Conservation (phyloP, 2,888 invertebrate genomes). For the Galeopsomyia nigrocyanea region DNA sequence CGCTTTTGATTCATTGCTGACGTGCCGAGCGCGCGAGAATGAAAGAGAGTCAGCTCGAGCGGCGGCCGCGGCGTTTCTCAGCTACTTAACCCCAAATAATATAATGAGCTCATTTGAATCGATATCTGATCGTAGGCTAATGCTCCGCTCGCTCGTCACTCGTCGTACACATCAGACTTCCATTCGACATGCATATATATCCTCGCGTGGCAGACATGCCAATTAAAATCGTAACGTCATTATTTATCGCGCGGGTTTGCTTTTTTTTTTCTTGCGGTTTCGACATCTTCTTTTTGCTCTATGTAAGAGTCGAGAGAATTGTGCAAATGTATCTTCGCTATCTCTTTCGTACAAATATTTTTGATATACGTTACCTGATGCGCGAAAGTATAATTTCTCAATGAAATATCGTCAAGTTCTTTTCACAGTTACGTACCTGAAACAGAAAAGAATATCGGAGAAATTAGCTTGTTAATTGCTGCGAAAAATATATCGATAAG, state of each 20-base stretch:
- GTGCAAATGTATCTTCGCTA: too few species aligned
- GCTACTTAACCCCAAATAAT: constrained; percentile 58
- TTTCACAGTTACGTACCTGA: constrained; percentile 49
- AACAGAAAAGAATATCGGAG: constrained; percentile 46
- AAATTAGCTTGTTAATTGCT: not conserved
- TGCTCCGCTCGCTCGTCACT: constrained; percentile 57
- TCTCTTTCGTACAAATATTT: too few species aligned
- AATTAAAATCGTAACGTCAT: constrained; percentile 61
- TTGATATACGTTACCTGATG: too few species aligned
- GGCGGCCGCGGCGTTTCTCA: too few species aligned
- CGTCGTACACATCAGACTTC: constrained; percentile 50
- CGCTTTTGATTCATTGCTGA: constrained; percentile 13
- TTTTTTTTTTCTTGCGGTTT: too few species aligned
- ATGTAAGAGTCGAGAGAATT: too few species aligned
- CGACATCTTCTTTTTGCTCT: too few species aligned
- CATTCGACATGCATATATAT: constrained; percentile 18
- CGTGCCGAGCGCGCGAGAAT: constrained; percentile 49
- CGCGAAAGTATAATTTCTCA: too few species aligned
- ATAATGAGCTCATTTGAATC: constrained; percentile 65
- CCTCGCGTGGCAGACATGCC: constrained; percentile 47
- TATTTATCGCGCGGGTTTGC: constrained; percentile 57
- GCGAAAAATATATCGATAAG: not conserved
- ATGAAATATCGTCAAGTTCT: too few species aligned
- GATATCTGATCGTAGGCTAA: constrained; percentile 61
- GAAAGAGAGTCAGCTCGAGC: too few species aligned